phyloP scores from a whole-genome alignment of 2,113 vertebrate species.

The Acinonyx jubatus region DNA sequence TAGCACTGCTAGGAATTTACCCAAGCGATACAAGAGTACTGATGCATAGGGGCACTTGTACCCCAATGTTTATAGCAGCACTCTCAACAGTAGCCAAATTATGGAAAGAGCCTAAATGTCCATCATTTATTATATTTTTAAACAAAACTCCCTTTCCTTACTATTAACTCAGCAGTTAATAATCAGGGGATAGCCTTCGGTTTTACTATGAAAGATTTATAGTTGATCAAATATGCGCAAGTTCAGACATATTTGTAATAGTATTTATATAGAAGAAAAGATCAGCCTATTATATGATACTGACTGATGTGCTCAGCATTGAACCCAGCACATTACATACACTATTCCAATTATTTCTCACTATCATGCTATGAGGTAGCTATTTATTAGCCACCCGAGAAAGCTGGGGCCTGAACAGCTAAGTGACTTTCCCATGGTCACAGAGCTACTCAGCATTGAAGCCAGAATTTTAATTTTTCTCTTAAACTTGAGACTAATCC shows the following conservation, averaged over 20 bases:
- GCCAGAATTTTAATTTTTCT: background rate
- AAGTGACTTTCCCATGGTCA: background rate
- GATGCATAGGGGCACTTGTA: no score
- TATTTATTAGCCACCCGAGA: background rate
- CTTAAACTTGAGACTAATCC: background rate
- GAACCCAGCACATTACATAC: no score
- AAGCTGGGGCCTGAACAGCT: background rate
- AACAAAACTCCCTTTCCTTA: background rate
- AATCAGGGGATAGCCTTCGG: background rate
- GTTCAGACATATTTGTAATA: background rate
- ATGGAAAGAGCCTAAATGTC: no score
- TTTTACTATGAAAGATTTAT: background rate
- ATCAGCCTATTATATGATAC: background rate
- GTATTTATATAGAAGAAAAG: background rate
- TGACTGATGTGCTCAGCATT: background rate
- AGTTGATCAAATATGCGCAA: background rate
- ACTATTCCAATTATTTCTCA: background rate
- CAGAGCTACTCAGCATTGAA: background rate
- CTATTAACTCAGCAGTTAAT: background rate
- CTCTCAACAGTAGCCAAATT: no score
- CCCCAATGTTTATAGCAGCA: no score
- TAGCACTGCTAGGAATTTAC: no score
- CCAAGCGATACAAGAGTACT: no score
- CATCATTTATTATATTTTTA: background rate
- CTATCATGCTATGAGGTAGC: background rate